Conservation (phyloP, 2,113 vertebrate species). For the Ahaetulla prasina region DNA sequence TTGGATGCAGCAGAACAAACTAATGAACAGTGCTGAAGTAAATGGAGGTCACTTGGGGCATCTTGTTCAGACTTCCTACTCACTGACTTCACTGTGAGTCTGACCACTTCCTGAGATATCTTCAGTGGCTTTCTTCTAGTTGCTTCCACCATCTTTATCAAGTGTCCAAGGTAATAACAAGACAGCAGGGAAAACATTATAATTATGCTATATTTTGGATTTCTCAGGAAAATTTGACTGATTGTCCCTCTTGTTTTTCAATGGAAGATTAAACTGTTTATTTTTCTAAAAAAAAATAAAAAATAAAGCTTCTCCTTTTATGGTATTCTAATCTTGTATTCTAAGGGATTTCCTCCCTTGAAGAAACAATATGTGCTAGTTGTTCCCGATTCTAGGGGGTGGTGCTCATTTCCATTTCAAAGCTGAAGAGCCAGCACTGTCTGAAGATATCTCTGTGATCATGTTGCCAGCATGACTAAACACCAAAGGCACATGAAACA, state of each 20-base stretch:
- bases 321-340: not conserved
- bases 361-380: no score
- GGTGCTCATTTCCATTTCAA: no score
- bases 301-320: not conserved
- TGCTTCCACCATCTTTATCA: not conserved
- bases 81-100: not conserved
- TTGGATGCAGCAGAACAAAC: not conserved
- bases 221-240: not conserved
- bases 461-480: no score
- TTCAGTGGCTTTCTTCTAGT: not conserved
- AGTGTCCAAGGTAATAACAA: not conserved
- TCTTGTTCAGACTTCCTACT: not conserved
- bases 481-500: no score
- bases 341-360: no score
- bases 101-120: not conserved
- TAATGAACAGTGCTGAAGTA: not conserved
- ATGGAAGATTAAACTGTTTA: not conserved
- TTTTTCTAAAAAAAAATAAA: no score
- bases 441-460: no score
- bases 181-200: no score
- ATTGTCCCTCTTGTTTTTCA: not conserved
- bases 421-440: no score
- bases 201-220: no score
- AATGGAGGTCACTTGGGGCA: not conserved
- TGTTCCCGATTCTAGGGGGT: no score